Evolutionary conservation across 2,797 vertebrate genomes (phyloP), one percentile per base, ranked within the genome.

Genomic region (Myotis myotis): DNA sequence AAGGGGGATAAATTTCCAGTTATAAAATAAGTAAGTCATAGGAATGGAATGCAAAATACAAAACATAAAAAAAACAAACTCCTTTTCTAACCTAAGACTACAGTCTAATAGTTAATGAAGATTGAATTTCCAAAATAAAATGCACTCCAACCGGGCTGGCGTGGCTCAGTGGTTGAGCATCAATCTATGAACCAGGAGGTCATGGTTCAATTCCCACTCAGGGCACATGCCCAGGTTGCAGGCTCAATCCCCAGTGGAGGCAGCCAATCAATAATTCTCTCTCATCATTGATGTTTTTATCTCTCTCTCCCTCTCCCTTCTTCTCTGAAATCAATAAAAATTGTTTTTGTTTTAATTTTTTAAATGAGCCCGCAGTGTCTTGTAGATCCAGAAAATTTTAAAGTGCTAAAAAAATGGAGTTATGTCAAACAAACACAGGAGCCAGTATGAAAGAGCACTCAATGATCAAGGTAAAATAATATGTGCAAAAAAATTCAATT

Each of bases 81-180:
- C 44, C 12, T 84, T 75, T 87, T 72, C 70, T 89, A 94, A 62
- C 5, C 47, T 85, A 87, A 76, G 8, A 36, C n/a, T 74, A 64
- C 9, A 68, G 30, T 36, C 33, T 68, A 86, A 33, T 47, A 78
- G n/a, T 44, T 82, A 91, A 62, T 47, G 11, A 86, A 94, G 33
- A 76, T 0, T 68, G 6, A 5, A 79, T 19, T 92, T 95, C 68
- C 41, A 51, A 80, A 96, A 85, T 76, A 76, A 93, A 94, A 89
- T 38, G 15, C 0, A 84, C 38, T 75, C 22, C 44, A 70, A 95
- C 55, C 1, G 3, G 2, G 60, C 28, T 28, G 25, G 60, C 12
- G 5, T 62, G 12, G 60, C 60, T 62, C 60, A 28, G 60, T 28
- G 22, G 22, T 10, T 23, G 23, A 57, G 22, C 2, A 22, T 57